phyloP scores from a whole-genome alignment of 2,888 invertebrate genomes.

The Machimus rusticus region DNA sequence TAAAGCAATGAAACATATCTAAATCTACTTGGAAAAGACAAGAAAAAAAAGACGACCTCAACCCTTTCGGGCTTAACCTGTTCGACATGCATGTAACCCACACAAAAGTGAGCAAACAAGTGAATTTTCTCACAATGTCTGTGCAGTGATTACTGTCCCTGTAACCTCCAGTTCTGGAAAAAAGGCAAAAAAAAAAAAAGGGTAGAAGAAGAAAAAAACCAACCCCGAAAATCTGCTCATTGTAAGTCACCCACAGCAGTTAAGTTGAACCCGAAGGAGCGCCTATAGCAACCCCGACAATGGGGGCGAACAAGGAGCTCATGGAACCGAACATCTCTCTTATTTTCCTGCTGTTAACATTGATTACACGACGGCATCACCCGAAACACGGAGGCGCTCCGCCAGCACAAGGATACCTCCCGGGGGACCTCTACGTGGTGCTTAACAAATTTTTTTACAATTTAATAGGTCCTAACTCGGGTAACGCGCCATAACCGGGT shows the following conservation, averaged over 20 bases:
- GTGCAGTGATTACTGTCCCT: neutral
- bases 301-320: neutral
- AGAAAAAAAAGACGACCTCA: neutral
- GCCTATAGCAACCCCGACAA: neutral
- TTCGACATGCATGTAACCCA: neutral
- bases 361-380: neutral
- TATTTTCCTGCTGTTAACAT: slow-evolving; percentile 18
- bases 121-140: neutral
- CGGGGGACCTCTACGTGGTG: slow-evolving; percentile 32
- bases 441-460: slow-evolving; percentile 43
- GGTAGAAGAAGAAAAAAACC: neutral
- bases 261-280: neutral
- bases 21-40: neutral
- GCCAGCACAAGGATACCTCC: slow-evolving; percentile 1
- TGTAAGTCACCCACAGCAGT: neutral
- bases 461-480: slow-evolving; percentile 42
- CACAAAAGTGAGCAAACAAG: neutral
- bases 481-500: neutral
- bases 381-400: neutral
- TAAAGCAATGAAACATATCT: neutral
- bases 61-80: neutral
- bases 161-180: neutral
- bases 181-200: neutral
- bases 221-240: neutral
- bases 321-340: slow-evolving; percentile 4